A percentile compares a stretch with the other conserved stretches of the same genome.
Evolutionary conservation across 2,888 invertebrate species (phyloP).

Genomic region (Quadroppia sp.): DNA sequence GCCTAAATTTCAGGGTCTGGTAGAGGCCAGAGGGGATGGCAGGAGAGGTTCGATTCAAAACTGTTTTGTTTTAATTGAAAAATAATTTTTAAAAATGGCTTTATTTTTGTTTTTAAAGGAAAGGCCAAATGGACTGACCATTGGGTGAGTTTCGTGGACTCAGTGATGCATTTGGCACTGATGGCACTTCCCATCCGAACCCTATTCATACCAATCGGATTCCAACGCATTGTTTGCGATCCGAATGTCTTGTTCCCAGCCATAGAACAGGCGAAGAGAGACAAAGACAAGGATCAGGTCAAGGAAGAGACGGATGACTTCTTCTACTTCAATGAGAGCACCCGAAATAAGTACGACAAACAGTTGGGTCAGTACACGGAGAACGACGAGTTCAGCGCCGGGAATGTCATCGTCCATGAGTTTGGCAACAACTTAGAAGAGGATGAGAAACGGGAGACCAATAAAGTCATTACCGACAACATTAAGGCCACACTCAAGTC

Average conservation of each 20-base stretch:
- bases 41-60: constrained; percentile 10
- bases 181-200: constrained; percentile 70
- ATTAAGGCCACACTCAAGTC: background rate
- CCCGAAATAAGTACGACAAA: constrained; percentile 7
- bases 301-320: constrained; percentile 23
- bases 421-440: constrained; percentile 8
- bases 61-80: background rate
- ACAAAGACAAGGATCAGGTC: background rate
- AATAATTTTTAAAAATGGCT: background rate
- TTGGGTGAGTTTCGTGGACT: constrained; percentile 94
- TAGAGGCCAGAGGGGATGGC: constrained; percentile 62
- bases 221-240: constrained; percentile 74
- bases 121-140: constrained; percentile 78
- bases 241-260: constrained; percentile 58
- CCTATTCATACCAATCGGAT: constrained; percentile 78
- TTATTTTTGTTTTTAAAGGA: constrained; percentile 57
- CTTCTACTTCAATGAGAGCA: constrained; percentile 35
- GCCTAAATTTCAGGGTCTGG: constrained; percentile 69
- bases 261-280: background rate
- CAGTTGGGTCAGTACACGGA: background rate
- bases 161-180: constrained; percentile 89
- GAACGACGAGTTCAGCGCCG: background rate
- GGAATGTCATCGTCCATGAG: background rate
- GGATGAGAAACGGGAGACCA: background rate
- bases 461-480: background rate